phyloP scores from a whole-genome alignment of 1,140 invertebrate species.

The Papilio dardanus region DNA sequence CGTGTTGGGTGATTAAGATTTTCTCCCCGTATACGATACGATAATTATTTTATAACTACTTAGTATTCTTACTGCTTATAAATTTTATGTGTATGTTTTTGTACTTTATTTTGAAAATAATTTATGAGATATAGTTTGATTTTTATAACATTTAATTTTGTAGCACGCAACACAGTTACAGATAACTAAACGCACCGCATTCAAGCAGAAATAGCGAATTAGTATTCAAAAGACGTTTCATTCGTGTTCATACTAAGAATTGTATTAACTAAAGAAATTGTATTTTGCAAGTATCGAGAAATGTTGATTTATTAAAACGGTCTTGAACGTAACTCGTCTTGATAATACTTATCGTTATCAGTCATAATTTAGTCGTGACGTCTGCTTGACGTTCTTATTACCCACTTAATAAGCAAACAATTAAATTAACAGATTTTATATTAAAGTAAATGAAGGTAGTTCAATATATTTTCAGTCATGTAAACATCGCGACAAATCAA shows the following conservation, averaged over 20 bases:
- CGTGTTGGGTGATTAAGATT: not conserved
- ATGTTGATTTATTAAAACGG: conserved; percentile 15
- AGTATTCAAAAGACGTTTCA: conserved; percentile 29
- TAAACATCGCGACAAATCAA: not conserved
- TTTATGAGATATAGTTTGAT: not conserved
- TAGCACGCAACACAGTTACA: conserved; percentile 26
- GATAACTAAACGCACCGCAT: conserved; percentile 26
- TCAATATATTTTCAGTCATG: not conserved
- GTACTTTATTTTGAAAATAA: not conserved
- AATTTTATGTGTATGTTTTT: not conserved
- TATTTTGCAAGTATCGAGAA: not conserved
- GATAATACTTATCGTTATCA: conserved; percentile 37
- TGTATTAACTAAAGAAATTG: conserved; percentile 10
- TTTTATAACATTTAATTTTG: conserved; percentile 30
- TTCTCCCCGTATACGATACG: not conserved
- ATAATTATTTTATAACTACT: too few species aligned
- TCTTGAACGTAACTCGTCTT: not conserved
- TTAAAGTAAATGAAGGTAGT: conserved; percentile 10
- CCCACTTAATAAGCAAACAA: conserved; percentile 28
- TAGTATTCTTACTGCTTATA: not conserved
- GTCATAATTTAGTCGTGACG: conserved; percentile 24
- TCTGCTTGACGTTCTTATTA: conserved; percentile 26
- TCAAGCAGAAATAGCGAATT: conserved; percentile 33
- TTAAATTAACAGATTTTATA: not conserved
- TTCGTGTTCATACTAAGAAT: not conserved